A percentile compares a stretch with the other conserved stretches of the same genome.
Evolutionary conservation across 2,888 invertebrate genomes (phyloP).

Genomic region (Himalopsyche anomala): DNA sequence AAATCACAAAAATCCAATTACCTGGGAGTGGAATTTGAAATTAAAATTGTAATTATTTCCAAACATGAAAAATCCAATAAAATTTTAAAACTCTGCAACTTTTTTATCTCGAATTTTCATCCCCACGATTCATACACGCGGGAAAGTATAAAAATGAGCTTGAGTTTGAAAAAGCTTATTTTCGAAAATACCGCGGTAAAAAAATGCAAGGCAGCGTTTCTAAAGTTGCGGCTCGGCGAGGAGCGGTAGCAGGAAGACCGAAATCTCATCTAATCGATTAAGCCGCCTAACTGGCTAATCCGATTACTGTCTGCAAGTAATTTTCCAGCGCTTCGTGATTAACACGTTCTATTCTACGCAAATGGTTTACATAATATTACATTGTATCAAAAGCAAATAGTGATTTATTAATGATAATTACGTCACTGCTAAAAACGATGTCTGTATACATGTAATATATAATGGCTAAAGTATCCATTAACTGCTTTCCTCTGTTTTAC

Average conservation of each 20-base stretch:
- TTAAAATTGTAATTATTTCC: slow-evolving; percentile 5
- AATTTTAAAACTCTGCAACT: not conserved
- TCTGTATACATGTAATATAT: no score
- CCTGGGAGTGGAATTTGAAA: not conserved
- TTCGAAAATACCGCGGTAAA: not conserved
- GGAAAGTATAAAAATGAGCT: not conserved
- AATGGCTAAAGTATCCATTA: no score
- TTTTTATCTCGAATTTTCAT: slow-evolving; percentile 11
- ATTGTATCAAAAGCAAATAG: no score
- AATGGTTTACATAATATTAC: no score
- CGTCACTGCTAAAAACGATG: no score
- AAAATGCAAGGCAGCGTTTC: slow-evolving; percentile 27
- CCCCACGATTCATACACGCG: not conserved
- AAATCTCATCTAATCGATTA: slow-evolving; percentile 25
- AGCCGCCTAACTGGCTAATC: slow-evolving; percentile 3
- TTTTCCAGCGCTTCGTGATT: not conserved
- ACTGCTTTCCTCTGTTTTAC: no score
- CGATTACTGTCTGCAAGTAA: slow-evolving; percentile 16
- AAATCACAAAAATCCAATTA: slow-evolving; percentile 11
- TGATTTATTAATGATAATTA: no score
- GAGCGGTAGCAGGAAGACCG: not conserved
- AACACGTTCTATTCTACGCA: not conserved
- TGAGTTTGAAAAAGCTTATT: slow-evolving; percentile 20
- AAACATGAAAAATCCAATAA: slow-evolving; percentile 26
- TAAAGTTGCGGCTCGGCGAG: not conserved